phyloP scores from a whole-genome alignment of 1,140 invertebrate genomes.

The Apis florea region DNA sequence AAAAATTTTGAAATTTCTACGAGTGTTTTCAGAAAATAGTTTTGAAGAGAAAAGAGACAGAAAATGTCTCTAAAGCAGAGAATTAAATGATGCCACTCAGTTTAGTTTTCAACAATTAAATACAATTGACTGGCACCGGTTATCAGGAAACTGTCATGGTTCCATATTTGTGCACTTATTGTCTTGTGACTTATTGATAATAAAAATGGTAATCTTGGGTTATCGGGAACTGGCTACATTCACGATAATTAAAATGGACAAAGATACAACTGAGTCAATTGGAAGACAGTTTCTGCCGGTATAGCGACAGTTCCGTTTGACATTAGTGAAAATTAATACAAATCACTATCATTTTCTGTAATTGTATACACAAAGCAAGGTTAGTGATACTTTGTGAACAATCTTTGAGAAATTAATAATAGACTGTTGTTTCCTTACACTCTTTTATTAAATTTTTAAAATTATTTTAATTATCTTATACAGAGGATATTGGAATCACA shows the following conservation, averaged over 20 bases:
- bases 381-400: background rate
- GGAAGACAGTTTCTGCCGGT: background rate
- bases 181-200: conserved; percentile 52
- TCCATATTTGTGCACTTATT: conserved; percentile 14
- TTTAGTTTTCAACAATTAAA: background rate
- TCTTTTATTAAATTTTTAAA: too few species aligned
- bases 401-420: too few species aligned
- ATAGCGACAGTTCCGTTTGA: background rate
- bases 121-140: background rate
- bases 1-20: too few species aligned
- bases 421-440: too few species aligned
- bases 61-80: background rate
- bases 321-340: background rate
- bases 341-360: background rate
- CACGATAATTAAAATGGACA: conserved; percentile 41
- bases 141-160: conserved; percentile 12
- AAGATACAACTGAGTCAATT: conserved; percentile 36
- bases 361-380: background rate
- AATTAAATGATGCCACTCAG: too few species aligned
- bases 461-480: too few species aligned
- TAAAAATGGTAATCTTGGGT: conserved; percentile 39
- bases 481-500: too few species aligned
- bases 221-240: conserved; percentile 43
- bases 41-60: too few species aligned
- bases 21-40: too few species aligned